Evolutionary conservation across 1,140 invertebrate species (phyloP).

Genomic region (Drosophila nasuta): DNA sequence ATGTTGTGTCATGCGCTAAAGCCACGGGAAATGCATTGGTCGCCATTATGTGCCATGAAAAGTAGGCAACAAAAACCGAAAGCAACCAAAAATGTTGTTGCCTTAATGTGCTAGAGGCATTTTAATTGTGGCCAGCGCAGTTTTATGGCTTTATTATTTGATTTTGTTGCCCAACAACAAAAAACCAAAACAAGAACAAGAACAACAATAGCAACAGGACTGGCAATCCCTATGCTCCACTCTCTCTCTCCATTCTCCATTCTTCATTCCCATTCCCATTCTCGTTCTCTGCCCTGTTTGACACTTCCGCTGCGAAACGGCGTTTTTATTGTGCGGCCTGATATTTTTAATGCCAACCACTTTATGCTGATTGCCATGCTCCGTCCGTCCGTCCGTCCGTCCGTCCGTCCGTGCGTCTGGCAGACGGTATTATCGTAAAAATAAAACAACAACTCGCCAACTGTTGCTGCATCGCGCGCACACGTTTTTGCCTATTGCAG

Average conservation of each 20-base stretch:
- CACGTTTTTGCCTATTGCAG: constrained; percentile 48
- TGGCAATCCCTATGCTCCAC: neutral
- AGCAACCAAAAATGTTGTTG: neutral
- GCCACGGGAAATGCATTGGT: constrained; percentile 65
- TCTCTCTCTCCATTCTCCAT: neutral
- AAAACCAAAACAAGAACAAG: neutral
- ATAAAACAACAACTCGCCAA: constrained; percentile 63
- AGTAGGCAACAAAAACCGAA: constrained; percentile 49
- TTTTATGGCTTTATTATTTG: constrained; percentile 81
- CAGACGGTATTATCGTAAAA: constrained; percentile 75
- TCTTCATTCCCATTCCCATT: neutral
- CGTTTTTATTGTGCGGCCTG: constrained; percentile 77
- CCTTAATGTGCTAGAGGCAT: constrained; percentile 42
- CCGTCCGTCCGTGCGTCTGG: constrained; percentile 16
- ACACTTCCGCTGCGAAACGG: constrained; percentile 65
- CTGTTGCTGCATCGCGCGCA: constrained; percentile 60
- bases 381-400: constrained; percentile 31
- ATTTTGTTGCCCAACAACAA: constrained; percentile 47
- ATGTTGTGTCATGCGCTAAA: constrained; percentile 43
- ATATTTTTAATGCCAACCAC: constrained; percentile 81
- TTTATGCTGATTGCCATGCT: constrained; percentile 75
- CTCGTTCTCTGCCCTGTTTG: constrained; percentile 15
- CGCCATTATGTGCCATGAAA: constrained; percentile 42
- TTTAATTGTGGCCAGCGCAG: constrained; percentile 74
- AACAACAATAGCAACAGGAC: constrained; percentile 25